Evolutionary conservation across 2,113 vertebrate species (phyloP).

Genomic region (Gobio gobio): DNA sequence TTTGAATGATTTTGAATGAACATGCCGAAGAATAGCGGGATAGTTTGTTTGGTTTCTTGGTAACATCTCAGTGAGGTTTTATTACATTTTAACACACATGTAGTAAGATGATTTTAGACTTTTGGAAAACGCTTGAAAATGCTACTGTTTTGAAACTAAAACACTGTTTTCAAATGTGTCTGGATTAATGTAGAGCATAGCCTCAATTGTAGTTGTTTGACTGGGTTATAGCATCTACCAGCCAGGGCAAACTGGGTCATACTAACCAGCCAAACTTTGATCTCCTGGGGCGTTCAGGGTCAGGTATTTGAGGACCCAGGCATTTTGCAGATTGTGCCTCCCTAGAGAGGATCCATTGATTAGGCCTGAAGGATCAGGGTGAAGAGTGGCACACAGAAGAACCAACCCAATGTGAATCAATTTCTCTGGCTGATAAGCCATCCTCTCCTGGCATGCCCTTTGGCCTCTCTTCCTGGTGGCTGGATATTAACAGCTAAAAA

Average conservation of each 20-base stretch:
- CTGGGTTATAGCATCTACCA: neutral
- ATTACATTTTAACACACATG: no score
- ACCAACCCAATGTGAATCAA: slow-evolving; percentile 62
- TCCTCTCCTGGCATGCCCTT: slow-evolving; percentile 1
- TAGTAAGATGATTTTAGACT: neutral
- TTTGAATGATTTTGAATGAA: no score
- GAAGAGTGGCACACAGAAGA: slow-evolving; percentile 61
- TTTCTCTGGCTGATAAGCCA: slow-evolving; percentile 50
- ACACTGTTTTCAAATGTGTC: neutral
- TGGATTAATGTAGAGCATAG: neutral
- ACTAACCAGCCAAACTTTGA: neutral
- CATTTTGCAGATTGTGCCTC: slow-evolving; percentile 56
- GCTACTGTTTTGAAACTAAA: neutral
- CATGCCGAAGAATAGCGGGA: no score
- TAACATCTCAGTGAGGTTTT: no score
- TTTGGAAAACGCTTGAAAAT: neutral
- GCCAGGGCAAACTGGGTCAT: neutral
- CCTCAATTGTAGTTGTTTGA: neutral
- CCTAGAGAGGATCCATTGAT: slow-evolving; percentile 59
- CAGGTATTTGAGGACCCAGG: slow-evolving; percentile 18
- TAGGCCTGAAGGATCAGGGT: slow-evolving; percentile 55
- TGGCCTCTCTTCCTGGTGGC: slow-evolving; percentile 31
- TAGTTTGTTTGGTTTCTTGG: no score
- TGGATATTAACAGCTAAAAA: slow-evolving; percentile 55
- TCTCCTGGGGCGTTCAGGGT: neutral